Evolutionary conservation across 1,140 invertebrate genomes (phyloP), one percentile per base, ranked within the genome.

Genomic region (Atta colombica): DNA sequence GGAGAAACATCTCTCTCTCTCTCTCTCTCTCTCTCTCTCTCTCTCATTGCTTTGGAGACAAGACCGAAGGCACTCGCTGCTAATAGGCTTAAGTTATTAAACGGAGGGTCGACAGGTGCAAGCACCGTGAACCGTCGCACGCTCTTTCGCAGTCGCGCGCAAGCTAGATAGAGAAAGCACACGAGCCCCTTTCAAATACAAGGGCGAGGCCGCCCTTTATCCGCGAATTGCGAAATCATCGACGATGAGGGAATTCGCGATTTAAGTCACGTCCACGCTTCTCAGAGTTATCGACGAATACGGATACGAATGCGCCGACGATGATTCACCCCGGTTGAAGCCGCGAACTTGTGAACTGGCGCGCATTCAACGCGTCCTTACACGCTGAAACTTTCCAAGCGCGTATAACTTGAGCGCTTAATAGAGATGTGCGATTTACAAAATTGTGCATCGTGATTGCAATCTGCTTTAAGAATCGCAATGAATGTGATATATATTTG

Each of bases 11-110:
- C 31, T 6, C 31, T 35, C 31, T 35, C 31, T 35, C 31, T 35
- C 5, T 35, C 31, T 28, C 8, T 3, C 18, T 68, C 8, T 68
- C 31, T 68, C 65, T 68, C 4, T 68, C 8, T 25, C 66, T 21
- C 1, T 68, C 39, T 28, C 39, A 49, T 6, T 69, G 10, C 3
- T 49, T 25, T 51, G 66, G 63, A 49, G 74, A 85, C 77, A 58
- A 84, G 86, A 58, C 77, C 84, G 86, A 69, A 78, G 82, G 75
- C 88, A 86, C 84, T 91, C 87, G 85, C 87, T 78, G 45, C 84
- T 93, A 92, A 92, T 92, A 93, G 90, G 92, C 90, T 92, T 91
- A 91, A 90, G 87, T 90, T 92, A 92, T 92, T 92, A 92, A 91
- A 92, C 39, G 75, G 60, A 39, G 25, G 88, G 89, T 74, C 85